Base-by-base conservation (phyloP, 2,797 vertebrate genomes). In the Coregonus sp. region DNA sequence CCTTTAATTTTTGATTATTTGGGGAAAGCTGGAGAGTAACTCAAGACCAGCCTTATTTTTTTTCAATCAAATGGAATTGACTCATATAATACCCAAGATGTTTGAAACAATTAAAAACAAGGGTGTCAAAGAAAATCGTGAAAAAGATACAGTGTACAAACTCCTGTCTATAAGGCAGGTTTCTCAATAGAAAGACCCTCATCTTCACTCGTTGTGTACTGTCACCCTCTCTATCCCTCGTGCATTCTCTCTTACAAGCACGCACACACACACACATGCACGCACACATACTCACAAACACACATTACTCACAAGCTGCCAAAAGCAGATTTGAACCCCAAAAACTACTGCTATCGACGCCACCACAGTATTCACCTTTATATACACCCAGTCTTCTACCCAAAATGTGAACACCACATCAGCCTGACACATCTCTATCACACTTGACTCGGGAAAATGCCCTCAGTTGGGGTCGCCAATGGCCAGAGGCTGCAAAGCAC, bases 61-160 rank as follows among this genome's bases (percentile, higher is more conserved):
- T 85, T 75, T 86, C 79, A 86, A 88, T 93, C 96, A 97, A 96
- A 96, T 96, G 95, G 95, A 97, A 96, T 91, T 93, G 88, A 93
- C 93, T 93, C 61, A 96, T 95, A 96, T 95, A 12, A 47, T 95
- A 86, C 95, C 96, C 94, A 91, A 91, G 94, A 95, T 92, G 94
- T 94, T 94, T 97, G 94, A 96, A 96, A 93, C 94, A 93, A 96
- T 96, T 96, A 97, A 77, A 70, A 65, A 9, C 80, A 93, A 92
- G 94, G 96, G 96, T 93, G 95, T 94, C 84, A 92, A 94, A 96
- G 93, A 93, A 94, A 93, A 94, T 93, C 91, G 25, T 31, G 47
- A 92, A 93, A 95, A 95, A 93, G 95, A 96, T 97, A 98, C 98
- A 99, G 97, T 98, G 97, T 99, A 98, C 95, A 98, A 97, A 97